These are phyloP conservation scores for Heterotilapia buettikoferi DNA, from an alignment of 2,113 vertebrate species.

Conservation along the genomic window DNA sequence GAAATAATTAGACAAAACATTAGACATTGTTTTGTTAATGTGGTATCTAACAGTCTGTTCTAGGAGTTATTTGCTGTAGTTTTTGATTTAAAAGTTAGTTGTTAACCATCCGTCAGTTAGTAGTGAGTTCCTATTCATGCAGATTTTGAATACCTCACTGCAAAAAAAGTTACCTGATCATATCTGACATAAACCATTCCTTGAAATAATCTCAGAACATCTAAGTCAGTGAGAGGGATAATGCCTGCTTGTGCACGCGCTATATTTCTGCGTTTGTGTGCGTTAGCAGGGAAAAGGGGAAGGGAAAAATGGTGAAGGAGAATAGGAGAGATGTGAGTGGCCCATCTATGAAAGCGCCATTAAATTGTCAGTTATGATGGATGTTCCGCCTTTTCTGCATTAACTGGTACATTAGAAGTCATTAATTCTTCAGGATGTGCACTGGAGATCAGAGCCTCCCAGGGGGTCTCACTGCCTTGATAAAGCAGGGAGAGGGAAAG, in stretches of 20 bases:
- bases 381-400: constrained; percentile 75
- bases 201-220: not conserved
- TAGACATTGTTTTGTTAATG: not conserved
- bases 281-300: not conserved
- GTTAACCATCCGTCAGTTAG: not conserved
- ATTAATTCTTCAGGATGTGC: constrained; percentile 78
- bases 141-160: not conserved
- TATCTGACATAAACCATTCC: not conserved
- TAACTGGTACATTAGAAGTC: constrained; percentile 79
- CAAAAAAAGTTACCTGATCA: not conserved
- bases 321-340: constrained; percentile 54
- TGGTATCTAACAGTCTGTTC: not conserved
- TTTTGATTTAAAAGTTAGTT: not conserved
- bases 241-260: not conserved
- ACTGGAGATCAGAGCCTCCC: constrained; percentile 71
- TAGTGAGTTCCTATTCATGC: not conserved
- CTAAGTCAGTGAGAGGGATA: not conserved
- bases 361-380: constrained; percentile 79
- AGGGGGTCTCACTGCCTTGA: constrained; percentile 53
- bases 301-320: constrained; percentile 26
- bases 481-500: constrained; percentile 21
- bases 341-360: constrained; percentile 72
- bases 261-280: not conserved
- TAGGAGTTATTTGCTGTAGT: not conserved
- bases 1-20: not conserved